Evolutionary conservation across 2,888 invertebrate species (phyloP).

Genomic region (Dryococelus australis): DNA sequence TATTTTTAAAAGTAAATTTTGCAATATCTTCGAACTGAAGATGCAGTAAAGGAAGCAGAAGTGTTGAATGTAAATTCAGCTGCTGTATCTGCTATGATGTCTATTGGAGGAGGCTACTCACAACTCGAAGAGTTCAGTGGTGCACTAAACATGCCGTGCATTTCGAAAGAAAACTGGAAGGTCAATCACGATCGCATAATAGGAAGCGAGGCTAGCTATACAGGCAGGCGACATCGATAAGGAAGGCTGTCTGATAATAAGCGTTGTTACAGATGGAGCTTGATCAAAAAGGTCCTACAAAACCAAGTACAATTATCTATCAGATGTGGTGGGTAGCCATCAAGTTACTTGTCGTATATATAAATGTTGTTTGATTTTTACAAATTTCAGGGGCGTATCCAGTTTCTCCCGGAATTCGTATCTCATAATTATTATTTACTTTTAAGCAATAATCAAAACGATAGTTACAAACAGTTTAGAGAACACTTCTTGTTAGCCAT

Average conservation of each 20-base stretch:
- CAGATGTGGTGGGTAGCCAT: background rate
- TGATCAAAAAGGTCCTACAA: background rate
- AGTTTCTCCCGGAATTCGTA: too few species aligned
- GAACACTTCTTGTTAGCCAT: too few species aligned
- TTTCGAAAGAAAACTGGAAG: background rate
- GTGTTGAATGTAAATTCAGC: background rate
- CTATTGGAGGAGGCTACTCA: too few species aligned
- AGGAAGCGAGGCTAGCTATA: slow-evolving; percentile 17
- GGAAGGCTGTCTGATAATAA: slow-evolving; percentile 3
- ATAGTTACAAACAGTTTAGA: too few species aligned
- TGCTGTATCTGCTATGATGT: too few species aligned
- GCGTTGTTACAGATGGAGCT: slow-evolving; percentile 13
- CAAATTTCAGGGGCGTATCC: too few species aligned
- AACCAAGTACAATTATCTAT: slow-evolving; percentile 21
- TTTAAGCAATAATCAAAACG: too few species aligned
- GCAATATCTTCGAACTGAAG: background rate
- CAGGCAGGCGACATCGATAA: slow-evolving; percentile 21
- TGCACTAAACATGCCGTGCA: background rate
- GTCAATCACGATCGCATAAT: background rate
- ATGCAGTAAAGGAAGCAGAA: background rate
- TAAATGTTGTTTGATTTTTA: too few species aligned
- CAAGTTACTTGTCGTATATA: background rate
- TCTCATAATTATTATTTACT: too few species aligned
- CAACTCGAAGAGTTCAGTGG: background rate
- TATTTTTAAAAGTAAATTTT: background rate